These are phyloP conservation scores for Dyspetes luteomarginatus DNA, from an alignment of 2,888 invertebrate genomes.

Conservation along the genomic window DNA sequence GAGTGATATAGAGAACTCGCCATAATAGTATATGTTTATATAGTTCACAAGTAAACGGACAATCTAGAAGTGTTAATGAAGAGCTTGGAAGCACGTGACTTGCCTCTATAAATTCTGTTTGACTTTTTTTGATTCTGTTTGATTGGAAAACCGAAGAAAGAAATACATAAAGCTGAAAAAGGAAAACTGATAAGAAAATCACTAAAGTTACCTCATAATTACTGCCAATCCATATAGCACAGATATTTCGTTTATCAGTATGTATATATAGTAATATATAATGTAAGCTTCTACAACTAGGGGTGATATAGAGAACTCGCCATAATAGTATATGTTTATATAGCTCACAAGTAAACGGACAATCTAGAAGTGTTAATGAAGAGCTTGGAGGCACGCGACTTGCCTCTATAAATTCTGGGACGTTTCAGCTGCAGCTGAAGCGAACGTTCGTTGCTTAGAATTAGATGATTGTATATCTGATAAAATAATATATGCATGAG, in stretches of 20 bases:
- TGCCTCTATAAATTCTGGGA: not conserved
- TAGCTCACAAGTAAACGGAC: not conserved
- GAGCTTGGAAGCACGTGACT: constrained; percentile 13
- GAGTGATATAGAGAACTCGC: not conserved
- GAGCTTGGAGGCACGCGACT: not conserved
- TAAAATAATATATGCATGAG: not conserved
- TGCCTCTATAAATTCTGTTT: not conserved
- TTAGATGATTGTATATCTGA: not conserved
- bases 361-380: not conserved
- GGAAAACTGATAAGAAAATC: constrained; percentile 41
- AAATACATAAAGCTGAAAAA: constrained; percentile 15
- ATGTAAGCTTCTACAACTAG: too few relatives aligned
- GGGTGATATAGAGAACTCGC: not conserved
- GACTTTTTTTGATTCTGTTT: not conserved
- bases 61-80: too few relatives aligned
- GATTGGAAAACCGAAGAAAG: constrained; percentile 41
- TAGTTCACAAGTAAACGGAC: not conserved
- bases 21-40: not conserved
- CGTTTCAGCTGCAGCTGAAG: not conserved
- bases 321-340: not conserved
- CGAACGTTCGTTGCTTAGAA: not conserved
- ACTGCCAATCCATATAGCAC: not conserved
- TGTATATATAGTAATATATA: not conserved
- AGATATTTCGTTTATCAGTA: not conserved
- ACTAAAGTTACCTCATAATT: not conserved